Base-by-base conservation (phyloP, 2,797 vertebrate species). In the Darevskia nairensis region DNA sequence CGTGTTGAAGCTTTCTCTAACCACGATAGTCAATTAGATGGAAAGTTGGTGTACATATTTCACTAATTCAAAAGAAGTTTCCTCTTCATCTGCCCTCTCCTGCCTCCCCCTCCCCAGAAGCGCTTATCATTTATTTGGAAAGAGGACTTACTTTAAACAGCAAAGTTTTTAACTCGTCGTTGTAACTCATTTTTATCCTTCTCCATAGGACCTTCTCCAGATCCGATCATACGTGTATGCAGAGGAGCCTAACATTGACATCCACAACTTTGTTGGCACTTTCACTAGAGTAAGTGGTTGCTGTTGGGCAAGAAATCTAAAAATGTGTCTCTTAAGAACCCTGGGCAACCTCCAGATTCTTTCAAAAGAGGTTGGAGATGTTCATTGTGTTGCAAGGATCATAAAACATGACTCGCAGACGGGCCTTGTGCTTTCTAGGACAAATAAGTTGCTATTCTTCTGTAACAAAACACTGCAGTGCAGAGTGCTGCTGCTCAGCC, bases 261-360 rank as follows among this genome's bases (percentile, higher is more conserved):
- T 99, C 89, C 99, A 99, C 93, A 99, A 99, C 96, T 99, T 99
- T 0, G 98, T 98, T 88, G 99, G 99, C 25, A 99, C 99, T 19
- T 99, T 99, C 93, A 99, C 98, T 92, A 97, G 99, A 94, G 99
- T 99, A 90, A 97, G 97, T 94, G 29, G 27, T 29, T 1, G 11
- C 64, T 78, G 8, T 10, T 27, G n/a, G 84, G 76, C 72, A 11
- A 88, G 50, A 68, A 59, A 32, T 0, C 0, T 50, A 10, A 23
- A 50, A 3, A 25, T 19, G 17, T 35, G 27, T 84, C 82, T 78
- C 13, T 25, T 85, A 0, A 68, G 69, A 50, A 46, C 15, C 75
- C 25, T 61, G 89, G 71, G 68, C 61, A 25, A 6, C 13, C 86
- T 79, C 19, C 32, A 55, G 44, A 27, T 1, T 41, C 35, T 80